Conservation (phyloP, 2,797 vertebrate genomes). For the Pteronotus mesoamericanus region DNA sequence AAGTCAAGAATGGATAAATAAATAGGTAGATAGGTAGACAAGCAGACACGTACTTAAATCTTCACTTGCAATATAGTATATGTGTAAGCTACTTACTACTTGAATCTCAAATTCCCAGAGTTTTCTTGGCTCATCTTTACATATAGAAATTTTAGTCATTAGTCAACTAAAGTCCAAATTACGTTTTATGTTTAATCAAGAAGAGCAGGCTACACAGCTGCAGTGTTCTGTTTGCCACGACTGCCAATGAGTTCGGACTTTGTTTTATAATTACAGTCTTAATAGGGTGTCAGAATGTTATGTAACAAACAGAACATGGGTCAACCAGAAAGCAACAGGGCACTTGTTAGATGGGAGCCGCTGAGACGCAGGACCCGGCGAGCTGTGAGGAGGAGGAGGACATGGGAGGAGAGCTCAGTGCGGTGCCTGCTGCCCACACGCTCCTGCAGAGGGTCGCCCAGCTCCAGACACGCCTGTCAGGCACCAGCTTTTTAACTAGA, state of each 20-base stretch:
- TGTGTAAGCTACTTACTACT: neutral
- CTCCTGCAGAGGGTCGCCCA: neutral
- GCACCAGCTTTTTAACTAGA: slow-evolving; percentile 10
- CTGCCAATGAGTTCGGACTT: slow-evolving; percentile 5
- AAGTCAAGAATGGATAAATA: neutral
- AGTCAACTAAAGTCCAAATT: neutral
- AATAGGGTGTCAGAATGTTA: slow-evolving; percentile 13
- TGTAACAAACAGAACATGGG: slow-evolving; percentile 13
- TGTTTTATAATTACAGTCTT: slow-evolving; percentile 51
- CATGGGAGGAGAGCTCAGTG: neutral
- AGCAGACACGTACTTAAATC: neutral
- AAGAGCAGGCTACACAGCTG: neutral
- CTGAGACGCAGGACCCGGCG: neutral
- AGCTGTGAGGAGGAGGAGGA: neutral
- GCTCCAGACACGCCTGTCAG: neutral
- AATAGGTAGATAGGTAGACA: neutral
- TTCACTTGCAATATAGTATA: neutral
- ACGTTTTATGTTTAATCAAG: neutral
- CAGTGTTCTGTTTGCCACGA: neutral
- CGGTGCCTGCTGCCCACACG: neutral
- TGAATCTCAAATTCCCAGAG: neutral
- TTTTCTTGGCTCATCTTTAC: neutral
- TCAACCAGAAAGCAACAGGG: neutral
- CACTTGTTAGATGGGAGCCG: neutral
- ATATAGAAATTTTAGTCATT: neutral